Conservation (phyloP, 1,140 invertebrate genomes). For the Macrosteles quadrilineatus region DNA sequence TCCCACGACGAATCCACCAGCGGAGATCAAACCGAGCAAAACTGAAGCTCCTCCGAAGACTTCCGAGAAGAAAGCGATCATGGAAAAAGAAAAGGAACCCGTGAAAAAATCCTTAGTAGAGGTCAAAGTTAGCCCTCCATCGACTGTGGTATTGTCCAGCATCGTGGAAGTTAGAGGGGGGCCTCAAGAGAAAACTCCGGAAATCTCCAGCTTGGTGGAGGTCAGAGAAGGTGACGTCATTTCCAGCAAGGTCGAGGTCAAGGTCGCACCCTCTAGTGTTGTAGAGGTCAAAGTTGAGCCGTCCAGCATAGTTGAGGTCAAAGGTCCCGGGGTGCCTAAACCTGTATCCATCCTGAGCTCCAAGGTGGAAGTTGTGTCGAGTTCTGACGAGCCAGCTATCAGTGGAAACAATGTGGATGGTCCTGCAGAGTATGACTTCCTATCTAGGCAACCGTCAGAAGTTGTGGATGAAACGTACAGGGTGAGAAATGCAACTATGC, state of each 20-base stretch:
- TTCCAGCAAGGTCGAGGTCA: slow-evolving; percentile 31
- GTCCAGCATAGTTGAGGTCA: not conserved
- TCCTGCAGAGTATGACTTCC: slow-evolving; percentile 75
- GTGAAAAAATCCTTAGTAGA: slow-evolving; percentile 46
- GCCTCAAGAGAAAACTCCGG: slow-evolving; percentile 41
- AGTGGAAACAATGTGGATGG: slow-evolving; percentile 70
- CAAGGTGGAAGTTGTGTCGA: slow-evolving; percentile 48
- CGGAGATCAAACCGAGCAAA: slow-evolving; percentile 61
- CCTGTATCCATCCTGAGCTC: slow-evolving; percentile 20
- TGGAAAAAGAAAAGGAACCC: slow-evolving; percentile 37
- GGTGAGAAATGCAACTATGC: slow-evolving; percentile 49
- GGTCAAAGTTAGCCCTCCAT: slow-evolving; percentile 50
- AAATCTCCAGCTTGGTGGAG: slow-evolving; percentile 35
- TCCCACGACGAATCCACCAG: slow-evolving; percentile 35
- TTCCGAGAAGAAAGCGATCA: slow-evolving; percentile 42
- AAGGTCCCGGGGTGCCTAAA: slow-evolving; percentile 21
- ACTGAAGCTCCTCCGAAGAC: slow-evolving; percentile 48
- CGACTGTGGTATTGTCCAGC: slow-evolving; percentile 39
- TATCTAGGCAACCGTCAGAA: slow-evolving; percentile 78
- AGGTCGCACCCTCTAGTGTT: slow-evolving; percentile 45
- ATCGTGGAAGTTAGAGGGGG: slow-evolving; percentile 45
- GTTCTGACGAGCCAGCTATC: slow-evolving; percentile 46
- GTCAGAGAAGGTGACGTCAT: slow-evolving; percentile 22
- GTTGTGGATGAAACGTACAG: slow-evolving; percentile 75
- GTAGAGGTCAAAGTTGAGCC: slow-evolving; percentile 39